Evolutionary conservation across 1,140 invertebrate species (phyloP).

Genomic region (Mamestra configurata): DNA sequence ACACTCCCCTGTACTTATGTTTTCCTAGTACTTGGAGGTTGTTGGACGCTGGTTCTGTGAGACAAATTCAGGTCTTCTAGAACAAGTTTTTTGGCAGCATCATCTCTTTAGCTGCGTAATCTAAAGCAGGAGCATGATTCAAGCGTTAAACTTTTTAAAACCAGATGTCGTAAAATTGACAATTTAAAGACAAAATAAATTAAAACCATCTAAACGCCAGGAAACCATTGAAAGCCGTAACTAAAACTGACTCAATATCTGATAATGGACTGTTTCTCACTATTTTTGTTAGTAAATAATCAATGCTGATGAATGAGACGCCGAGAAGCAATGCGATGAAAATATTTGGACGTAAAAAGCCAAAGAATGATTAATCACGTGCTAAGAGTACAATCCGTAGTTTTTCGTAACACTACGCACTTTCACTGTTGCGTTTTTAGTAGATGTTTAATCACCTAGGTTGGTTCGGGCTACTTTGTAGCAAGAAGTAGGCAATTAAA

Average conservation of each 20-base stretch:
- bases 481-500: no score
- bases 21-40: constrained; percentile 33
- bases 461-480: constrained; percentile 9
- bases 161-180: no score
- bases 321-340: constrained; percentile 18
- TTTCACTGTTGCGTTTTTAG: constrained; percentile 48
- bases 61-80: constrained; percentile 16
- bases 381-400: not conserved
- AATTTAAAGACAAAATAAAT: no score
- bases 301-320: constrained; percentile 20
- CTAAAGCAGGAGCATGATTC: no score
- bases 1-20: constrained; percentile 31
- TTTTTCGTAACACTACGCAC: constrained; percentile 9
- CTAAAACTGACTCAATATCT: not conserved
- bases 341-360: constrained; percentile 17
- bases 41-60: not conserved
- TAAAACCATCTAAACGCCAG: not conserved
- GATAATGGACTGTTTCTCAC: constrained; percentile 23
- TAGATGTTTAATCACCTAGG: constrained; percentile 13
- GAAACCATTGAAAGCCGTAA: not conserved
- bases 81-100: not conserved
- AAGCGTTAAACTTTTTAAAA: no score
- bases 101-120: no score
- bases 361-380: constrained; percentile 39
- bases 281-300: not conserved